Base-by-base conservation (phyloP, 2,797 vertebrate genomes). In the Masticophis lateralis region DNA sequence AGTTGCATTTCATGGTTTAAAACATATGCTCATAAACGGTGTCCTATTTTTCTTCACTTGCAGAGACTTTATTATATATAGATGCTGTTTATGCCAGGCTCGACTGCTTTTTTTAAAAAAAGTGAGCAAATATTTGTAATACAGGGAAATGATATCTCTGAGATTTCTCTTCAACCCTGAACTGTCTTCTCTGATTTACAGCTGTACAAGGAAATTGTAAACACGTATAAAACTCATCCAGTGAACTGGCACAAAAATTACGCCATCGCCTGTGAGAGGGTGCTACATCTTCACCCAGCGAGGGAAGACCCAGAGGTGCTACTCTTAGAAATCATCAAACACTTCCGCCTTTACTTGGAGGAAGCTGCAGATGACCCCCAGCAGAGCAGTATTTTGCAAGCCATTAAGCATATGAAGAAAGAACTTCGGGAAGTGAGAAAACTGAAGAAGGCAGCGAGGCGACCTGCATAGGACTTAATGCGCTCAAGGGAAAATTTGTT, bases 241-340 rank as follows among this genome's bases (percentile, higher is more conserved):
- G 97, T 98, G 92, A 99, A 99, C 95, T 99, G 99, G 99, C 99
- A 99, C 98, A 99, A 99, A 97, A 99, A 99, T 98, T 98, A 99
- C 2, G 99, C 99, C 43, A 98, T 99, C 56, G 98, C 98, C 88
- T 99, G 99, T 0, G 99, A 99, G 97, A 97, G 98, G 96, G 97
- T 99, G 97, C 97, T 99, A 74, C 98, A 97, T 94, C 98, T 98
- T 0, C 97, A 89, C 56, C 97, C 96, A 32, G 89, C 86, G 63
- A 96, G 96, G 47, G 90, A 97, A 94, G 97, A 98, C 91, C 97
- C 98, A 0, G 98, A 99, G 95, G 92, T 20, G 90, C 97, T 99
- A 95, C 97, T 99, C 94, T 98, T 97, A 0, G 98, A 99, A 87
- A 97, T 98, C 27, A 96, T 98, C 95, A 97, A 96, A 27, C 99